phyloP scores from a whole-genome alignment of 2,113 vertebrate species.

The Oceanites oceanicus region DNA sequence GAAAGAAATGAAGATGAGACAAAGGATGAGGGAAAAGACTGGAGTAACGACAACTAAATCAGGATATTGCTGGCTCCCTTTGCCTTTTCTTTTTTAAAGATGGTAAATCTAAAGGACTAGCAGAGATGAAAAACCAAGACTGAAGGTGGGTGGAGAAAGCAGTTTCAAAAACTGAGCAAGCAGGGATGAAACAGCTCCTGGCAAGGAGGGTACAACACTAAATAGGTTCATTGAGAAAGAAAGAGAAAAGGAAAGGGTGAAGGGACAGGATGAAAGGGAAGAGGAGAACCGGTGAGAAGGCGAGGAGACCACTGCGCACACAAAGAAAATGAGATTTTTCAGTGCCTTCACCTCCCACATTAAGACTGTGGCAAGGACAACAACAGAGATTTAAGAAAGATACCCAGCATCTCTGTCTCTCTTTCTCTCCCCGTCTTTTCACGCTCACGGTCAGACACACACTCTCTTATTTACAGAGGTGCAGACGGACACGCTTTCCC shows the following conservation, averaged over 20 bases:
- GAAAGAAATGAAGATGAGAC: background rate
- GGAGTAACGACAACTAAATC: background rate
- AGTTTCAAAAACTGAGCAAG: constrained; percentile 28
- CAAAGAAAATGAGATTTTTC: background rate
- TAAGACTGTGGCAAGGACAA: background rate
- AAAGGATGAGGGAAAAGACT: background rate
- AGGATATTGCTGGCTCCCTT: background rate
- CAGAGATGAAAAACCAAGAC: constrained; percentile 11
- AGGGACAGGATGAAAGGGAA: background rate
- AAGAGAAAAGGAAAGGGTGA: background rate
- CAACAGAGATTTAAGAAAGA: background rate
- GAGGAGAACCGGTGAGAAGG: background rate
- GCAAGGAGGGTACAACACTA: constrained; percentile 5
- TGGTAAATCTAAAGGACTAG: background rate
- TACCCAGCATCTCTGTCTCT: background rate
- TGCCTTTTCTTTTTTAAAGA: background rate
- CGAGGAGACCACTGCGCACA: background rate
- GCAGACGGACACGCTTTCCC: background rate
- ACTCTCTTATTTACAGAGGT: background rate
- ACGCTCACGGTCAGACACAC: background rate
- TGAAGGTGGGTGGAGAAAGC: constrained; percentile 8
- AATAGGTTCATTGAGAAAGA: background rate
- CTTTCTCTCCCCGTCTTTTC: background rate
- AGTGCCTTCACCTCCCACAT: background rate
- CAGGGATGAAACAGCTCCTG: constrained; percentile 40